These are phyloP conservation scores for Tiaroga cobitis DNA, from an alignment of 2,797 vertebrate species.

Conservation along the genomic window DNA sequence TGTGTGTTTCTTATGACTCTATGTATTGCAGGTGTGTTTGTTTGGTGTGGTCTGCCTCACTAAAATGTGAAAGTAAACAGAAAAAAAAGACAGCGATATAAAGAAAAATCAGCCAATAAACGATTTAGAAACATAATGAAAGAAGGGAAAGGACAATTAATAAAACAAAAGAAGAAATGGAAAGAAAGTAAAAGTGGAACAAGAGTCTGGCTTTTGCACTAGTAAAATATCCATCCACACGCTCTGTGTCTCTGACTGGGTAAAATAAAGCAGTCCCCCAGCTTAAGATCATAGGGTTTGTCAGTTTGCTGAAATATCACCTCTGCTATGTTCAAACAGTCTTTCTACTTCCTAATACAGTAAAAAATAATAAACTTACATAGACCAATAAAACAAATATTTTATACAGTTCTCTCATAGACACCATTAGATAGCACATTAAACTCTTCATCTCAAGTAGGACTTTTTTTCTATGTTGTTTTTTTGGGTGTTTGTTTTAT, in stretches of 20 bases:
- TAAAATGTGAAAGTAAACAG: neutral
- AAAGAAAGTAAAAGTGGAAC: neutral
- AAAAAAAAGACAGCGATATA: neutral
- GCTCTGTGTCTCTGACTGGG: constrained; percentile 65
- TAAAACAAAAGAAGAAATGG: constrained; percentile 1
- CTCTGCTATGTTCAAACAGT: constrained; percentile 58
- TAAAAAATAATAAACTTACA: constrained; percentile 58
- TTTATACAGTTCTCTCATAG: constrained; percentile 75
- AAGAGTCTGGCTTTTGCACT: constrained; percentile 63
- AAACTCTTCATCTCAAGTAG: constrained; percentile 85
- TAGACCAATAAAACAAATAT: constrained; percentile 68
- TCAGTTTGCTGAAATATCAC: constrained; percentile 74
- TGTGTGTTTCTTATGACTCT: constrained; percentile 7
- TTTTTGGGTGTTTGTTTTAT: constrained; percentile 74
- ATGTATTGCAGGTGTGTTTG: constrained; percentile 9
- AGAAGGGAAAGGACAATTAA: neutral
- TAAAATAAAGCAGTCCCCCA: constrained; percentile 77
- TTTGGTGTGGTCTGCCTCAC: constrained; percentile 1
- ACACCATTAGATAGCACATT: constrained; percentile 64
- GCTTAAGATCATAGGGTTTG: constrained; percentile 88
- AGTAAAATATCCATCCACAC: constrained; percentile 76
- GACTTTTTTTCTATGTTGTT: constrained; percentile 71
- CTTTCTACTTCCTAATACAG: constrained; percentile 67
- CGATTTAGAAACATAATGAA: neutral
- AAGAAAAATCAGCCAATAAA: constrained; percentile 21